These are phyloP conservation scores for Valencia hispanica DNA, from an alignment of 2,797 vertebrate species.

Conservation along the genomic window DNA sequence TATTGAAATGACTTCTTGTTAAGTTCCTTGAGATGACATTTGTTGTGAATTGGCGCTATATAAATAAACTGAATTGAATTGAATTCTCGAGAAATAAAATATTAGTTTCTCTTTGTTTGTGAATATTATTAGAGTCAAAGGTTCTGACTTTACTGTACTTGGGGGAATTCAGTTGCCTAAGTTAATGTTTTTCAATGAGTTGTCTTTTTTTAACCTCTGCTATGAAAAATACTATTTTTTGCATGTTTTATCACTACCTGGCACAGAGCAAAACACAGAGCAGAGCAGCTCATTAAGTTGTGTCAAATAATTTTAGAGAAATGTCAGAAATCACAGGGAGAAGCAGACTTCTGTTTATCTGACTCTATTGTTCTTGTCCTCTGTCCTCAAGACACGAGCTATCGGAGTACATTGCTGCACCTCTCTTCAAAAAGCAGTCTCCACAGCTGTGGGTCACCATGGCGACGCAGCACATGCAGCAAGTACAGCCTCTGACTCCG, in stretches of 20 bases:
- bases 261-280: conserved; percentile 21
- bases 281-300: conserved; percentile 36
- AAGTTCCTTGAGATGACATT: too few relatives aligned
- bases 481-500: conserved; percentile 88
- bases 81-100: background rate
- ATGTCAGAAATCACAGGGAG: conserved; percentile 39
- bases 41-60: too few relatives aligned
- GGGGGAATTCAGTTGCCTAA: background rate
- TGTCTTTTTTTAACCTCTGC: conserved; percentile 13
- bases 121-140: background rate
- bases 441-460: conserved; percentile 90
- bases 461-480: conserved; percentile 89
- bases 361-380: conserved; percentile 18
- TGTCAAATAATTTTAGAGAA: conserved; percentile 27
- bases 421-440: conserved; percentile 85
- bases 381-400: conserved; percentile 85
- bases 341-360: conserved; percentile 50
- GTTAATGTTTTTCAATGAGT: conserved; percentile 15
- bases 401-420: conserved; percentile 89
- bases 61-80: too few relatives aligned
- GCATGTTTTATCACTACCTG: conserved; percentile 19
- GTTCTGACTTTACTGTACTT: conserved; percentile 9
- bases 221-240: conserved; percentile 19
- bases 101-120: background rate
- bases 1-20: too few relatives aligned